Base-by-base conservation (phyloP, 2,797 vertebrate genomes). In the Chaetodon trifasciatus region DNA sequence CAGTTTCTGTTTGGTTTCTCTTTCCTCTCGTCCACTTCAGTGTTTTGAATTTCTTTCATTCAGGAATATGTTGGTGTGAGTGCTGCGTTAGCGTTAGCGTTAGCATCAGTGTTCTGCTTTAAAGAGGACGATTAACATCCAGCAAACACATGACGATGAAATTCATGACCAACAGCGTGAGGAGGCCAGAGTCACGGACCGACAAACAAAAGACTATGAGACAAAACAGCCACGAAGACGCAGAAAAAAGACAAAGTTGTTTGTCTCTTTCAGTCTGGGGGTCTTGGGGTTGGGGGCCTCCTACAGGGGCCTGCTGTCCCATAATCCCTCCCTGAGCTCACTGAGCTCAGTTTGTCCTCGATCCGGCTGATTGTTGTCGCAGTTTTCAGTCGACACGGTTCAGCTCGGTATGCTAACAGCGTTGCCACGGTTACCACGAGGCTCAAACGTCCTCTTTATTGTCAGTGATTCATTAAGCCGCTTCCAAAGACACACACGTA, bases 381-480 rank as follows among this genome's bases (percentile, higher is more conserved):
- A 40, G 21, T 63, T 80, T 83, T 74, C 39, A 62, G 37, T 70
- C 46, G 39, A 19, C 9, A 40, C 47, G 9, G 32, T 40, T 70
- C 70, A 1, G 16, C 65, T 79, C 42, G 12, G 50, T 65, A 61
- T 78, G 81, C 64, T 77, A 83, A 84, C 49, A 0, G 19, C 1
- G 65, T 86, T 58, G 56, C 50, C 69, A 53, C 46, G 85, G 85
- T 69, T 42, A 87, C 85, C 65, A 35, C 21, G 2, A 58, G 61
- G 28, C 84, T 67, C 68, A 37, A 64, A 21, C 50, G 13, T 65
- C 57, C 37, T 39, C 8, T 44, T 71, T 57, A 52, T 63, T 78
- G 50, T 81, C 13, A 2, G 2, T n/a, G 40, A 76, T 82, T 81
- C 61, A 64, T 28, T 81, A 52, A 60, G 55, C 57, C 40, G 49